Conservation (phyloP, 2,888 invertebrate species). For the Proisotoma minuta region DNA sequence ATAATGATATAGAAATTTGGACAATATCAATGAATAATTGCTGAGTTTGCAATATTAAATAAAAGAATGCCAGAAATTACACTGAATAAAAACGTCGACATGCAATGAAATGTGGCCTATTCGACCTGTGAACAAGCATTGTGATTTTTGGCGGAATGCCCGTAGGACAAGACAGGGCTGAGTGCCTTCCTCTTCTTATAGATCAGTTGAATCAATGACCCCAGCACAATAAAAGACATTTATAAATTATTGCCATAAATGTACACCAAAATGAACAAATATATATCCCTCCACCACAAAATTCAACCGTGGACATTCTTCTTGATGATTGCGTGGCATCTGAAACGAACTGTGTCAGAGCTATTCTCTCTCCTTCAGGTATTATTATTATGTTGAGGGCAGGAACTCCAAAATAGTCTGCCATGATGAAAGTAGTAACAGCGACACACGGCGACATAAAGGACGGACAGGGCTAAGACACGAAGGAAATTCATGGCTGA, state of each 20-base stretch:
- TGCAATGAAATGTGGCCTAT: not conserved
- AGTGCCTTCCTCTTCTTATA: constrained; percentile 15
- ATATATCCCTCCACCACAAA: not conserved
- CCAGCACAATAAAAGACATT: constrained; percentile 12
- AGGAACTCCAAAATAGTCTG: too few relatives aligned
- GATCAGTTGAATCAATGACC: constrained; percentile 16
- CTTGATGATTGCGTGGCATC: too few relatives aligned
- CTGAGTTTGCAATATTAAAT: not conserved
- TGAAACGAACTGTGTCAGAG: too few relatives aligned
- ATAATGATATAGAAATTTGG: not conserved
- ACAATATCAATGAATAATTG: not conserved
- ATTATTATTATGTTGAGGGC: too few relatives aligned
- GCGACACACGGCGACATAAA: not conserved
- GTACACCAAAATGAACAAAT: not conserved
- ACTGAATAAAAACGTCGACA: not conserved
- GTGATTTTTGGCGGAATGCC: constrained; percentile 20
- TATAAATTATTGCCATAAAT: constrained; percentile 14
- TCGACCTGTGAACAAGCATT: not conserved
- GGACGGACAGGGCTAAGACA: not conserved
- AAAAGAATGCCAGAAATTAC: not conserved
- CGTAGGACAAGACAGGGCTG: constrained; percentile 11
- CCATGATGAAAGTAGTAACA: not conserved
- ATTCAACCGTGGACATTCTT: not conserved
- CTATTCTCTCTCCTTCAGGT: not conserved
- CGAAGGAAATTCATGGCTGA: constrained; percentile 8